phyloP scores from a whole-genome alignment of 2,888 invertebrate species.

The Thereva unica region DNA sequence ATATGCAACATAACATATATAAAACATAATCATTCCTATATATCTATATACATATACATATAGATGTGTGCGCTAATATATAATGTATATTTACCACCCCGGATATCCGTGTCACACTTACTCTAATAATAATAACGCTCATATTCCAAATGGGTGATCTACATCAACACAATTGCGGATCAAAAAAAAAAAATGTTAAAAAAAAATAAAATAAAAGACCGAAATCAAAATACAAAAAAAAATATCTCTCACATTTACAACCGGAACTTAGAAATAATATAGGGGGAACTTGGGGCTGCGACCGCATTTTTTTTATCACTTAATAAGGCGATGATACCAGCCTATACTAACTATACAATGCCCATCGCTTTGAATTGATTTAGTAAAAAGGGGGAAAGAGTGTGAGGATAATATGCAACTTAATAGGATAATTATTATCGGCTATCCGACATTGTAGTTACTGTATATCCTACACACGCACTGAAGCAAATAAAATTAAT shows the following conservation, averaged over 20 bases:
- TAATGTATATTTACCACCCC: background rate
- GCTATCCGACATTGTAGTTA: background rate
- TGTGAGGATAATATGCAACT: conserved; percentile 23
- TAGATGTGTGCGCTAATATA: background rate
- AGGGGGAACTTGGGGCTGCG: too few species aligned
- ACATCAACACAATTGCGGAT: background rate
- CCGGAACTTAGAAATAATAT: too few species aligned
- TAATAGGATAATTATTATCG: conserved; percentile 25
- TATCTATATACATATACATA: background rate
- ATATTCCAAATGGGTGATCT: conserved; percentile 14
- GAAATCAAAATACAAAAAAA: too few species aligned
- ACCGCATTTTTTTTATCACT: background rate
- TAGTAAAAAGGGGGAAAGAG: conserved; percentile 5
- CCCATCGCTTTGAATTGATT: conserved; percentile 1
- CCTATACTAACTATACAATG: background rate
- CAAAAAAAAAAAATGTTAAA: conserved; percentile 2
- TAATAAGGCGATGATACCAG: background rate
- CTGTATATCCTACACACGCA: too few species aligned
- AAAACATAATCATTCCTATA: too few species aligned
- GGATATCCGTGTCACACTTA: conserved; percentile 25
- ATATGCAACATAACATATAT: too few species aligned
- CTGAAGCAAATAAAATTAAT: too few species aligned
- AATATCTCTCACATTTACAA: too few species aligned
- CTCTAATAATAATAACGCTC: conserved; percentile 10
- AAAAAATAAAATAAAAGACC: too few species aligned